Evolutionary conservation across 2,888 invertebrate species (phyloP), one percentile per base, ranked within the genome.

Genomic region (Melitaea athalia): DNA sequence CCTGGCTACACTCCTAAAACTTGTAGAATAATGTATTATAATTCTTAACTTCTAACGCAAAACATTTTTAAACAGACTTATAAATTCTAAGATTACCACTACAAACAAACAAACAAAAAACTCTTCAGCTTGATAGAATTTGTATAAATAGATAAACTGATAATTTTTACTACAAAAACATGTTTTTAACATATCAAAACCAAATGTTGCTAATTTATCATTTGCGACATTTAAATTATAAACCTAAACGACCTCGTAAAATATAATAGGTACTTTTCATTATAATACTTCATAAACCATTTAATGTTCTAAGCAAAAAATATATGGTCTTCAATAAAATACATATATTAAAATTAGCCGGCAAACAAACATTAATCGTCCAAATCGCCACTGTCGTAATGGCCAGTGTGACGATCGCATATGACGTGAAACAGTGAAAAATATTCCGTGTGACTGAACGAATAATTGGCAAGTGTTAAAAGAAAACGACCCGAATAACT

Each of bases 401-500:
- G 71, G 64, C 67, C 64, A 67, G 66, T 68, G 71, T 71, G 59
- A 68, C 59, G 70, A 73, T 72, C 67, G 67, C 67, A 62, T 69
- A 64, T 74, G 74, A 73, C 72, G 71, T 66, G 64, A 67, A 60
- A 62, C 71, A 68, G 69, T 71, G 74, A 74, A 76, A 74, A 74
- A 57, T 15, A 42, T 11, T 74, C 68, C 73, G 76, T 86, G 84
- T 87, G 85, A 85, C 78, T 78, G 88, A 71, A 82, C 87, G 81
- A 76, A 74, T 85, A 83, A 88, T 87, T 85, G 84, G 77, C 76
- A 74, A 78, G 79, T 61, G 66, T 69, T 69, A 82, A 82, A 85
- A 80, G 78, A 80, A 79, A 74, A 80, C 76, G 83, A 78, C 79
- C 85, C 77, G 84, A 86, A 89, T 88, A 88, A 81, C 81, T 82